Conservation (phyloP, 1,140 invertebrate species). For the Augochlora pura region DNA sequence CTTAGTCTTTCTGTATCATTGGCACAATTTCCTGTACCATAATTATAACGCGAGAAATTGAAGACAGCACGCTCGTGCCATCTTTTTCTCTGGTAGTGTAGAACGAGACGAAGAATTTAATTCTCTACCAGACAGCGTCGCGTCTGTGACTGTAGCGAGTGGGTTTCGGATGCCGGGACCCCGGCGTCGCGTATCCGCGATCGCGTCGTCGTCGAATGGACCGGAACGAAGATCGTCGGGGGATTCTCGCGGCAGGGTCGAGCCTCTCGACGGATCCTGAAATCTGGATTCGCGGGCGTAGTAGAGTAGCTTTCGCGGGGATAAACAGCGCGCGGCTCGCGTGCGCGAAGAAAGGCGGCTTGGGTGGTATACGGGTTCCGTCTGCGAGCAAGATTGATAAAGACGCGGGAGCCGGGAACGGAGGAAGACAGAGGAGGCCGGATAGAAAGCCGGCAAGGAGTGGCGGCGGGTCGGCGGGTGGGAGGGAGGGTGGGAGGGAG, state of each 20-base stretch:
- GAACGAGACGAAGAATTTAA: slow-evolving; percentile 9
- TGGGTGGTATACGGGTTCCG: too few species aligned
- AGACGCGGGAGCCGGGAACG: background rate
- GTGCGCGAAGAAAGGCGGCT: slow-evolving; percentile 10
- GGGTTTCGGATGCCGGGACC: background rate
- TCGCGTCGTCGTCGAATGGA: background rate
- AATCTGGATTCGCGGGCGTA: slow-evolving; percentile 20
- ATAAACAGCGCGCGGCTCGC: slow-evolving; percentile 45
- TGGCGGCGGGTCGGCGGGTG: too few species aligned
- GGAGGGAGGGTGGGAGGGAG: too few species aligned
- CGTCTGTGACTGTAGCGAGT: too few species aligned
- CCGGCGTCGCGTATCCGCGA: background rate
- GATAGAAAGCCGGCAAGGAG: too few species aligned
- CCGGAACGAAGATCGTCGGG: too few species aligned
- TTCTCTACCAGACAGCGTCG: background rate
- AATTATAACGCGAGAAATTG: too few species aligned
- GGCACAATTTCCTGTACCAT: too few species aligned
- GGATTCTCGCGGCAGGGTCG: background rate
- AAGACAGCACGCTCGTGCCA: too few species aligned
- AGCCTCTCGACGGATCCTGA: background rate
- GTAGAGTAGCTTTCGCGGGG: slow-evolving; percentile 41
- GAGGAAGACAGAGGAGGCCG: background rate
- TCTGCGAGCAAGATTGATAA: slow-evolving; percentile 22
- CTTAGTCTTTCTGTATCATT: too few species aligned
- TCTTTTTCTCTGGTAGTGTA: too few species aligned